These are phyloP conservation scores for Acrobasis repandana DNA, from an alignment of 2,888 invertebrate species.

Conservation along the genomic window DNA sequence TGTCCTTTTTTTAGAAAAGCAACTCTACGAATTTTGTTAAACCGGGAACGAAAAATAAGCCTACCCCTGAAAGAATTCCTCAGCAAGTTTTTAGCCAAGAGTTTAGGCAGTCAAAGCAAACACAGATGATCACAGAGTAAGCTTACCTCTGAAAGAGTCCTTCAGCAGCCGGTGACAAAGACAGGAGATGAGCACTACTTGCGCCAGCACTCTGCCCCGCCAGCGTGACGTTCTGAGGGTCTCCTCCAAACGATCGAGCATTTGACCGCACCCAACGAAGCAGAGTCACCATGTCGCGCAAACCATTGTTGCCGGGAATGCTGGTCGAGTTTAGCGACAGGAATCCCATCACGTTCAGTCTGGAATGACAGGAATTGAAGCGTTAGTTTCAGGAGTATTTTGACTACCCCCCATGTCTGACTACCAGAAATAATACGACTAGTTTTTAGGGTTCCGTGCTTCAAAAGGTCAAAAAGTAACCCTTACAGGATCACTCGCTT, in stretches of 20 bases:
- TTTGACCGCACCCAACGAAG: conserved; percentile 42
- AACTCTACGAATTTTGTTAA: too few relatives aligned
- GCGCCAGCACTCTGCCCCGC: conserved; percentile 42
- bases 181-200: conserved; percentile 35
- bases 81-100: too few relatives aligned
- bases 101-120: neutral
- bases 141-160: conserved; percentile 42
- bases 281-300: conserved; percentile 40
- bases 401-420: too few relatives aligned
- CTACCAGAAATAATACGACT: too few relatives aligned
- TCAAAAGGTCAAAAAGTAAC: too few relatives aligned
- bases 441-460: too few relatives aligned
- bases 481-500: too few relatives aligned
- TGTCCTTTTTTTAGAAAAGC: too few relatives aligned
- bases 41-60: too few relatives aligned
- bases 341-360: conserved; percentile 43
- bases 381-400: neutral
- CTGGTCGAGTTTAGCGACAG: conserved; percentile 37
- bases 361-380: conserved; percentile 26
- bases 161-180: conserved; percentile 33
- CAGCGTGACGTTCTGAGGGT: conserved; percentile 39
- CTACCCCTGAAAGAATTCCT: too few relatives aligned
- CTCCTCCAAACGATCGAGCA: conserved; percentile 38
- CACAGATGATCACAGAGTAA: neutral
- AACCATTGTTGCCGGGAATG: conserved; percentile 43